These are phyloP conservation scores for Triplophysa rosa DNA, from an alignment of 2,113 vertebrate species.

Conservation along the genomic window DNA sequence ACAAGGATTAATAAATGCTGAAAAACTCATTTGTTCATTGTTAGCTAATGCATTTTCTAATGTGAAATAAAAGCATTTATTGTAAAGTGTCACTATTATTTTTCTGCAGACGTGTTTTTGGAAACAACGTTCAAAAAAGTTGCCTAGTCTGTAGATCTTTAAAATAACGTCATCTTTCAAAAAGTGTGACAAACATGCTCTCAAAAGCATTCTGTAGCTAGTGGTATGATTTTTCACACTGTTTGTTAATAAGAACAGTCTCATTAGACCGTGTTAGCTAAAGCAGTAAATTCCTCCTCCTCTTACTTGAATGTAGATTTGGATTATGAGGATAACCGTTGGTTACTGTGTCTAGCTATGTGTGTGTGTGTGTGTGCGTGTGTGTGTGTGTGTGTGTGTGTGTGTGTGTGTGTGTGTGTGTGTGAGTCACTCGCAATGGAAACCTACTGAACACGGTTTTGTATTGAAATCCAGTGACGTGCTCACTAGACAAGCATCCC, in stretches of 20 bases:
- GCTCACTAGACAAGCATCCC: conserved; percentile 60
- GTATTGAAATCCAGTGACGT: conserved; percentile 59
- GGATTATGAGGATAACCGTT: conserved; percentile 30
- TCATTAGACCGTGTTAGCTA: conserved; percentile 10
- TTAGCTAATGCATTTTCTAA: too few species aligned
- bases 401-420: neutral
- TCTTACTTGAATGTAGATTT: conserved; percentile 14
- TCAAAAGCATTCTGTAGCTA: neutral
- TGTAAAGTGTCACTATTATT: too few species aligned
- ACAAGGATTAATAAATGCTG: too few species aligned
- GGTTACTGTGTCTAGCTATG: conserved; percentile 42
- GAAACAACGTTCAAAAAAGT: neutral
- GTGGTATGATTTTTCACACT: too few species aligned
- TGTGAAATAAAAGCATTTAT: too few species aligned
- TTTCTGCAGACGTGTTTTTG: neutral
- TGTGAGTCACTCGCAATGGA: conserved; percentile 22
- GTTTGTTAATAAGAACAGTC: neutral
- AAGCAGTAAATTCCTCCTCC: neutral
- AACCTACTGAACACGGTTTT: conserved; percentile 53
- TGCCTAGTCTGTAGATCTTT: neutral
- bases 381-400: conserved; percentile 42
- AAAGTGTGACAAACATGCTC: neutral
- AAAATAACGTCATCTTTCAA: neutral
- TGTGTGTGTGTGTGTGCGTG: conserved; percentile 46
- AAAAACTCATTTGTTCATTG: too few species aligned